phyloP scores from a whole-genome alignment of 2,113 vertebrate species.

The Muscicapa adusta region DNA sequence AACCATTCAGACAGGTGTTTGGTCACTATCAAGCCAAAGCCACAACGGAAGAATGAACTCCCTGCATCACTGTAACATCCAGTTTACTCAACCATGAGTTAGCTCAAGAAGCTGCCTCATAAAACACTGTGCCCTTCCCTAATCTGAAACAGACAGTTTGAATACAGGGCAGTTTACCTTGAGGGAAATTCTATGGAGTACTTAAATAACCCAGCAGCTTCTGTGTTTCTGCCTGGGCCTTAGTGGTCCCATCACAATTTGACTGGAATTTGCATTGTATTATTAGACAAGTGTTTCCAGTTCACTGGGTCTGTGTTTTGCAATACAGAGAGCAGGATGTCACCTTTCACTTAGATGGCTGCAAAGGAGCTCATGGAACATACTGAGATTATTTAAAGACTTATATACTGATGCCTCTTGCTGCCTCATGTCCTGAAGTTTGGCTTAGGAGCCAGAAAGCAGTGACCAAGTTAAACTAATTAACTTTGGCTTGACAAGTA shows the following conservation, averaged over 20 bases:
- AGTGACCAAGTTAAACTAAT: background rate
- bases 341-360: background rate
- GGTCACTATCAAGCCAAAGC: background rate
- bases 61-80: background rate
- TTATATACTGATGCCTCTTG: background rate
- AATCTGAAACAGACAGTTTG: background rate
- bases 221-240: background rate
- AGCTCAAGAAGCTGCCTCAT: background rate
- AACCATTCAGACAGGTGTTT: background rate
- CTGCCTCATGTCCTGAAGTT: background rate
- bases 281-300: background rate
- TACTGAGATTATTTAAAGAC: background rate
- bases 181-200: background rate
- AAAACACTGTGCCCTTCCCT: background rate
- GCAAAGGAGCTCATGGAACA: background rate
- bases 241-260: background rate
- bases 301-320: background rate
- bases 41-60: background rate
- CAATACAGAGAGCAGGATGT: background rate
- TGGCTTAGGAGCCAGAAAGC: background rate
- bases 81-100: background rate
- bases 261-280: background rate
- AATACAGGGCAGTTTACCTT: background rate
- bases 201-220: background rate
- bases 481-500: background rate